Conservation (phyloP, 2,888 invertebrate species). For the Colostygia pectinataria region DNA sequence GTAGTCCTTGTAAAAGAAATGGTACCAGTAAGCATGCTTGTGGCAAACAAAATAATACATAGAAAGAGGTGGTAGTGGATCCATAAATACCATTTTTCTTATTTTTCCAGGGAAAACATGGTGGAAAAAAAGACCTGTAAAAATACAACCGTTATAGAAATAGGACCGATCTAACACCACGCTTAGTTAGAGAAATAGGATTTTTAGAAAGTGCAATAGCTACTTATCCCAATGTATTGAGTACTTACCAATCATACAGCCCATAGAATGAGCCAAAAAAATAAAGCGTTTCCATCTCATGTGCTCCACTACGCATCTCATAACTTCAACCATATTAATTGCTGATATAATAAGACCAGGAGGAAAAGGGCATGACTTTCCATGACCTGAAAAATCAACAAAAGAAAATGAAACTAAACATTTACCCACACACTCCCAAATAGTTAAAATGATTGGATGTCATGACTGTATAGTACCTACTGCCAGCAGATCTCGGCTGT, state of each 20-base stretch:
- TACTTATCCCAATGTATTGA: too few relatives aligned
- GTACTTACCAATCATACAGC: constrained; percentile 41
- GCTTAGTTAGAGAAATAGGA: too few relatives aligned
- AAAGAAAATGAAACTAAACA: too few relatives aligned
- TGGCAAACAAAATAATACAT: constrained; percentile 44
- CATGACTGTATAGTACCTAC: too few relatives aligned
- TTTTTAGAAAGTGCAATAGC: too few relatives aligned
- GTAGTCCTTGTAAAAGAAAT: constrained; percentile 44
- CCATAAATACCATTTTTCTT: constrained; percentile 66
- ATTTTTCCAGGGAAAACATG: constrained; percentile 74
- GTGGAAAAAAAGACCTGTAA: constrained; percentile 60
- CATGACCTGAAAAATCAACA: constrained; percentile 64
- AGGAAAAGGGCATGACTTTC: constrained; percentile 79
- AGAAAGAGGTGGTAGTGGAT: constrained; percentile 43
- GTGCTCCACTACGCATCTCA: constrained; percentile 42
- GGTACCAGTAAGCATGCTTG: constrained; percentile 39
- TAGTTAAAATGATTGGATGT: too few relatives aligned
- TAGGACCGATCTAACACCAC: too few relatives aligned
- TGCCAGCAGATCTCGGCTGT: too few relatives aligned
- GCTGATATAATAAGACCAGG: constrained; percentile 40
- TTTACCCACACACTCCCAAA: too few relatives aligned
- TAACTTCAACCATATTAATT: constrained; percentile 34
- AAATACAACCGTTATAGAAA: not conserved
- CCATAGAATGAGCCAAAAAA: constrained; percentile 56
- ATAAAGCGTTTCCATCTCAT: constrained; percentile 52